Base-by-base conservation (phyloP, 2,888 invertebrate genomes). In the Ophion obscuratus region DNA sequence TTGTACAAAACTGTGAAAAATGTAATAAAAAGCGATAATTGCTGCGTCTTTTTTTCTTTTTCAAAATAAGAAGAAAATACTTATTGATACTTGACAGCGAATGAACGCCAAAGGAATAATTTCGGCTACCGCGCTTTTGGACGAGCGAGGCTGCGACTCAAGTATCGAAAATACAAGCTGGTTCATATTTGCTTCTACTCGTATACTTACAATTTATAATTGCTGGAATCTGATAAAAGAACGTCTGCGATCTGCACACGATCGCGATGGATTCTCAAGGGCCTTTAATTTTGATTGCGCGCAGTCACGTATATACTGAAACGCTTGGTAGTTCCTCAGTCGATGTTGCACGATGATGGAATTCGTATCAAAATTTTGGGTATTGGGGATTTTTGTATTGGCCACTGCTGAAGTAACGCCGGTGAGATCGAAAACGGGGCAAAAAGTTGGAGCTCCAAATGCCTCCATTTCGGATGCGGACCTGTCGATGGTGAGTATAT, bases 401-500 rank as follows among this genome's bases (percentile, higher is more conserved):
- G 61, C 53, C 14, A 44, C 40, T 71, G 40, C 53, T 9, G 73
- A 61, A 67, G 31, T 73, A 31, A 31, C 66, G 24, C 27, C 44
- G 3, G 75, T 64, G 61, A 27, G 66, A 81, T 76, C 76, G 40
- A 24, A 80, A 61, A 57, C 47, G 11, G 53, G 44, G 14, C 40
- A 40, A 40, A 40, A 40, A 40, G 40, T 40, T 40, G 61, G 47
- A 61, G 44, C 62, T 27, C 11, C 40, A 31, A n/a, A 44, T 61
- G n/a, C 24, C 10, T 47, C 66, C n/a, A 53, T 59, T 11, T 11
- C 67, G 62, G 85, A 85, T 67, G 85, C 82, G 17, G 53, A 82
- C 61, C 62, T 85, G 14, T 68, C 82, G 10, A 53, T 70, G 5
- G 85, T 85, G 62, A 82, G 85, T 74, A 27, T 36, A 31, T 0